phyloP scores from a whole-genome alignment of 1,140 invertebrate species.

The Anthonomus grandis region DNA sequence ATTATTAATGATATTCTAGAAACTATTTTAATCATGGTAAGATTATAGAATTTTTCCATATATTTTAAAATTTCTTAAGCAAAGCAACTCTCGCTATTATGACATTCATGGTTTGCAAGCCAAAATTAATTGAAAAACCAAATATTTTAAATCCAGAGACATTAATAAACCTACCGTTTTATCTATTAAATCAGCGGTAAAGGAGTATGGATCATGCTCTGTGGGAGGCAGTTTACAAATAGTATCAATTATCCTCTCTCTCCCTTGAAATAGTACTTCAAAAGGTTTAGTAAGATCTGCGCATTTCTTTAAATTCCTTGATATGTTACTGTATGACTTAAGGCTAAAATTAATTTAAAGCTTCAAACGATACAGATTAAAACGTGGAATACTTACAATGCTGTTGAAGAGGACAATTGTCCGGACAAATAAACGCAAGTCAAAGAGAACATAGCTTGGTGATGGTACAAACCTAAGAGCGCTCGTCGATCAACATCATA shows the following conservation, averaged over 20 bases:
- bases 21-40: too few relatives aligned
- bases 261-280: constrained; percentile 51
- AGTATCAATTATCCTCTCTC: constrained; percentile 67
- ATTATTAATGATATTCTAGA: too few relatives aligned
- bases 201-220: constrained; percentile 75
- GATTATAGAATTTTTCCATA: too few relatives aligned
- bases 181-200: constrained; percentile 73
- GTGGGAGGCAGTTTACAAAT: constrained; percentile 68
- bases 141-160: too few relatives aligned
- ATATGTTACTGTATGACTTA: constrained; percentile 34
- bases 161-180: constrained; percentile 68
- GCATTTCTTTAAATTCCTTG: constrained; percentile 38
- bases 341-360: constrained; percentile 31
- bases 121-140: too few relatives aligned
- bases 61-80: too few relatives aligned
- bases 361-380: background rate
- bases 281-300: constrained; percentile 40
- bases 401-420: constrained; percentile 41
- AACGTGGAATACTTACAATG: constrained; percentile 26
- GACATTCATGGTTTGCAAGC: too few relatives aligned
- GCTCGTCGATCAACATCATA: constrained; percentile 79
- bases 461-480: constrained; percentile 79
- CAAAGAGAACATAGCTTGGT: constrained; percentile 74
- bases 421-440: constrained; percentile 50
- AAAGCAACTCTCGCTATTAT: too few relatives aligned